Percentiles rank a stretch among this genome's conserved stretches.
Evolutionary conservation across 1,140 invertebrate genomes (phyloP).

Genomic region (Drosophila mayri): DNA sequence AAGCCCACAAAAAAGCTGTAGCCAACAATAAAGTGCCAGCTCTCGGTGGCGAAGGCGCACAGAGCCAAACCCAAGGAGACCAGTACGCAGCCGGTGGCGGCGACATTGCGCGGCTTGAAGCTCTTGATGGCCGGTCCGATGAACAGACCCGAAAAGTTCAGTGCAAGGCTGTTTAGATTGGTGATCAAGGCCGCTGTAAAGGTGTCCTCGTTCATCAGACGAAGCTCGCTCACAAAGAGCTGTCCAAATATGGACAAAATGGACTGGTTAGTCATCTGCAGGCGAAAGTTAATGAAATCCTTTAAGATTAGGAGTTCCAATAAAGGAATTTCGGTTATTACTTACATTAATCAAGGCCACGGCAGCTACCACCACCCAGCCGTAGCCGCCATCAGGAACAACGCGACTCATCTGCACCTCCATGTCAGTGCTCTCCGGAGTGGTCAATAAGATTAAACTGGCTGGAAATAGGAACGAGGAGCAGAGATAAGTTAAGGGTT

Average conservation of each 20-base stretch:
- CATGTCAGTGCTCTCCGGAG: conserved; percentile 34
- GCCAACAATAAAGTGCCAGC: conserved; percentile 88
- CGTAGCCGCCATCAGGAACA: conserved; percentile 89
- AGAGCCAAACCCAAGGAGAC: conserved; percentile 87
- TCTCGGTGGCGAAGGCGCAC: conserved; percentile 87
- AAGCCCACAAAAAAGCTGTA: conserved; percentile 88
- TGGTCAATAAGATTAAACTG: conserved; percentile 4
- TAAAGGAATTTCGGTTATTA: background rate
- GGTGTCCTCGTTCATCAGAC: conserved; percentile 88
- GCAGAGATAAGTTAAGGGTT: conserved; percentile 21
- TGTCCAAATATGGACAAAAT: conserved; percentile 90
- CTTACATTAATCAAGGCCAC: conserved; percentile 89
- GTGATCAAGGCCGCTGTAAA: conserved; percentile 89
- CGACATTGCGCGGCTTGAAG: conserved; percentile 88
- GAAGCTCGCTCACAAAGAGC: conserved; percentile 88
- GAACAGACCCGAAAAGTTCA: conserved; percentile 89
- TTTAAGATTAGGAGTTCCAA: background rate
- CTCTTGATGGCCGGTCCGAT: conserved; percentile 88
- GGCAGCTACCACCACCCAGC: conserved; percentile 88
- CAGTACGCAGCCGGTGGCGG: conserved; percentile 87
- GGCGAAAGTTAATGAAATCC: background rate
- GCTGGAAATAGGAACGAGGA: conserved; percentile 14
- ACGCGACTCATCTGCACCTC: conserved; percentile 42
- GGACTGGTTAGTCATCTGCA: conserved; percentile 90
- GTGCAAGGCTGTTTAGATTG: conserved; percentile 88